Conservation (phyloP, 2,113 vertebrate species). For the Ictalurus punctatus region DNA sequence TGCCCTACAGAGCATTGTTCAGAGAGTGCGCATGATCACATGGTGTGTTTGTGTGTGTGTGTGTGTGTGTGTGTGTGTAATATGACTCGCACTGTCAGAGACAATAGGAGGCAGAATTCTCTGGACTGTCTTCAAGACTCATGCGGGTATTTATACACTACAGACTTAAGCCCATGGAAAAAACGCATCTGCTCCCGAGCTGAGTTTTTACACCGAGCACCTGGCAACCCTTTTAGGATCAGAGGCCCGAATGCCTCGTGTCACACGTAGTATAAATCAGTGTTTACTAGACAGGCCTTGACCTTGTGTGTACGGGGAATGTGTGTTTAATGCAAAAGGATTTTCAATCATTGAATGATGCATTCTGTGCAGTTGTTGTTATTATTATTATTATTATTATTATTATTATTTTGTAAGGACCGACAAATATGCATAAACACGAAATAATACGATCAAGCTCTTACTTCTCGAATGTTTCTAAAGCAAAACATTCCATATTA, state of each 20-base stretch:
- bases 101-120: slow-evolving; percentile 42
- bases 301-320: slow-evolving; percentile 20
- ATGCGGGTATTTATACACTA: slow-evolving; percentile 29
- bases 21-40: not conserved
- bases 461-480: not conserved
- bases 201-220: not conserved
- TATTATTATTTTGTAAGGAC: not conserved
- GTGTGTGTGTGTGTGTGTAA: slow-evolving; percentile 18
- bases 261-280: slow-evolving; percentile 4
- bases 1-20: slow-evolving; percentile 33
- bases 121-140: slow-evolving; percentile 47
- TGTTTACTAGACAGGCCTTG: not conserved
- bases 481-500: not conserved
- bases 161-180: slow-evolving; percentile 33
- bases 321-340: not conserved
- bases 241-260: not conserved
- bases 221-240: slow-evolving; percentile 39
- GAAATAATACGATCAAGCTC: not conserved
- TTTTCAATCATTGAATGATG: not conserved
- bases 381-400: not conserved
- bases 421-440: not conserved
- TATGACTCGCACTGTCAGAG: slow-evolving; percentile 25
- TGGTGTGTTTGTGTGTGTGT: slow-evolving; percentile 19
- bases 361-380: not conserved
- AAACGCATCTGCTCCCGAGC: slow-evolving; percentile 16